A percentile compares a stretch with the other conserved stretches of the same genome.
Conservation (phyloP, 2,797 vertebrate species). For the Esox masquinongy region DNA sequence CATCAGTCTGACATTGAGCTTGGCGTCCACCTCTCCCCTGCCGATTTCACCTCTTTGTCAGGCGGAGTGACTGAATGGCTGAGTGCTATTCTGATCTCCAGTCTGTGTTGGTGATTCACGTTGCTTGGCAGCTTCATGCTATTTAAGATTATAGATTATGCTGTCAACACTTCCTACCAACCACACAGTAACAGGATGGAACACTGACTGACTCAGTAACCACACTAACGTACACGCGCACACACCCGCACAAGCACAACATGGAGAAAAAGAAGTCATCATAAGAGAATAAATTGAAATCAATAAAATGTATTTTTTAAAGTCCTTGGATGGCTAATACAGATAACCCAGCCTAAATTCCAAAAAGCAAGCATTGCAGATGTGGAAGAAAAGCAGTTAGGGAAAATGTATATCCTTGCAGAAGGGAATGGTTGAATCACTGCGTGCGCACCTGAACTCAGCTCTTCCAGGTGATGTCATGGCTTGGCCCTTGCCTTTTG, state of each 20-base stretch:
- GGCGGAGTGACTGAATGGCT: slow-evolving; percentile 6
- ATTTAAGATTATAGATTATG: background rate
- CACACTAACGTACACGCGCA: background rate
- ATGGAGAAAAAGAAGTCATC: background rate
- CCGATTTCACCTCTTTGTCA: slow-evolving; percentile 16
- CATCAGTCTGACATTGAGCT: slow-evolving; percentile 4
- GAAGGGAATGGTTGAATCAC: too few relatives aligned
- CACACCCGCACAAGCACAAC: background rate
- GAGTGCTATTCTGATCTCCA: slow-evolving; percentile 2
- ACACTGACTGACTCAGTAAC: background rate
- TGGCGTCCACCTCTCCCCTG: background rate
- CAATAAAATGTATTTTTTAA: background rate
- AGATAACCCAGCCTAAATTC: too few relatives aligned
- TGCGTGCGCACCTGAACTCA: too few relatives aligned
- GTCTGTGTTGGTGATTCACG: slow-evolving; percentile 1
- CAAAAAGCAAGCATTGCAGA: background rate
- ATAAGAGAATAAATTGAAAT: background rate
- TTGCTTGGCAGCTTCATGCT: background rate
- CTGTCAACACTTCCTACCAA: slow-evolving; percentile 10
- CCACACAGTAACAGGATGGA: slow-evolving; percentile 6
- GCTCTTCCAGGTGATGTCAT: too few relatives aligned
- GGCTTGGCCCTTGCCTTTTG: too few relatives aligned
- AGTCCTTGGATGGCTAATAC: too few relatives aligned
- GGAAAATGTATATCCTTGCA: too few relatives aligned
- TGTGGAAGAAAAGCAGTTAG: background rate